Conservation (phyloP, 2,888 invertebrate genomes). For the Leuctra nigra region DNA sequence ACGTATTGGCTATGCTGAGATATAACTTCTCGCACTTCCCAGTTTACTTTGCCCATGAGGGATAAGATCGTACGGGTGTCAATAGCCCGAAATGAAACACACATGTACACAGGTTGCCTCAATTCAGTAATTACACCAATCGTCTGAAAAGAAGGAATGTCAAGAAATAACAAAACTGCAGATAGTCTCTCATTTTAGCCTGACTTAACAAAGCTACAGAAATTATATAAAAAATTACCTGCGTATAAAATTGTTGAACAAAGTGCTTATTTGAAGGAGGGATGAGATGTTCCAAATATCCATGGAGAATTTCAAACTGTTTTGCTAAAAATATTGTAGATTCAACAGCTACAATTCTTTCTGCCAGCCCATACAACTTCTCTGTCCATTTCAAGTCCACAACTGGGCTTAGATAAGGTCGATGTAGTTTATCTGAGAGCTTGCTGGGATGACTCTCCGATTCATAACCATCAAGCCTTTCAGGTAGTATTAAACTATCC, state of each 20-base stretch:
- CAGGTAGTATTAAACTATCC: conserved; percentile 50
- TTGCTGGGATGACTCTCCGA: neutral
- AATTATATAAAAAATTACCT: conserved; percentile 31
- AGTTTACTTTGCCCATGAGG: conserved; percentile 89
- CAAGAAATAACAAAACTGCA: no score
- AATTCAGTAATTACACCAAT: conserved; percentile 65
- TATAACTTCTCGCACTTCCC: conserved; percentile 93
- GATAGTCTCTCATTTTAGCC: no score
- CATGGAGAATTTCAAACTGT: conserved; percentile 77
- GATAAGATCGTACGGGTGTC: conserved; percentile 68
- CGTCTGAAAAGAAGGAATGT: conserved; percentile 46
- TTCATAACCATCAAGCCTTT: neutral
- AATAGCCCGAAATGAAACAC: conserved; percentile 72
- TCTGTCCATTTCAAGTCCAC: conserved; percentile 63
- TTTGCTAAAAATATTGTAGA: conserved; percentile 84
- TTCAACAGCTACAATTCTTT: conserved; percentile 87
- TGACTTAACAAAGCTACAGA: neutral
- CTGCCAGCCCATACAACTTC: conserved; percentile 71
- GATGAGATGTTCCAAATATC: conserved; percentile 78
- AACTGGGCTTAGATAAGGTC: conserved; percentile 39
- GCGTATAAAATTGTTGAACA: conserved; percentile 61
- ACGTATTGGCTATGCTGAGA: conserved; percentile 90
- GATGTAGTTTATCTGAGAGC: neutral
- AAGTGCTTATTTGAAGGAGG: conserved; percentile 55
- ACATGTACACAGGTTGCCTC: conserved; percentile 79